Base-by-base conservation (phyloP, 2,113 vertebrate species). In the Butorides virescens region DNA sequence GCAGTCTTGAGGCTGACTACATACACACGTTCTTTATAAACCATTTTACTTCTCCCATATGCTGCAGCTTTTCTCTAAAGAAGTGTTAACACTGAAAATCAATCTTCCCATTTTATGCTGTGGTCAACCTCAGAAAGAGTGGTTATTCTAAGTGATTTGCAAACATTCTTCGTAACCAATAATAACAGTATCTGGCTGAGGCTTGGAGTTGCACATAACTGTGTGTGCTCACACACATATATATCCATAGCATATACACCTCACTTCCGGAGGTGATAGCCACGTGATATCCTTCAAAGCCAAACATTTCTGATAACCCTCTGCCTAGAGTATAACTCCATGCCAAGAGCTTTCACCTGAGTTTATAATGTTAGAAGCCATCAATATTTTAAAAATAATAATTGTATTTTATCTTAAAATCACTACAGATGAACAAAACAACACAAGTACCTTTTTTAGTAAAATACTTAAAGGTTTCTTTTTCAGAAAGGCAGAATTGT, bases 341-440 rank as follows among this genome's bases (percentile, higher is more conserved):
- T 19, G 37, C 5, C 26, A 30, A 7, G 6, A 78, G 11, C 0
- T 59, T 76, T 83, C 27, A 58, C 15, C 15, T 25, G 8, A n/a
- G 4, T 71, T 94, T 73, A 34, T 26, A 58, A 49, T 20, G 4
- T 44, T 73, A 47, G 29, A 88, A 86, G 2, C 12, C 9, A 36
- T 23, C 4, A 53, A 7, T 70, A 68, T 84, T 91, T 80, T 22
- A 1, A 23, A 95, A 83, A 46, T 4, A n/a, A 2, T 52, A 9
- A 8, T 21, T 37, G 14, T 17, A 22, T n/a, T 83, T 95, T 66
- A 46, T 50, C 32, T 15, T 80, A 49, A 91, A 94, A 55, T 17
- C 10, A 30, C 18, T 86, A 34, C 7, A 39, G 11, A 61, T 47
- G 1, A 72, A 27, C 0, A 0, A 14, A 81, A 82, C 3, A 2